phyloP scores from a whole-genome alignment of 2,113 vertebrate genomes.

The Fulmarus glacialis region DNA sequence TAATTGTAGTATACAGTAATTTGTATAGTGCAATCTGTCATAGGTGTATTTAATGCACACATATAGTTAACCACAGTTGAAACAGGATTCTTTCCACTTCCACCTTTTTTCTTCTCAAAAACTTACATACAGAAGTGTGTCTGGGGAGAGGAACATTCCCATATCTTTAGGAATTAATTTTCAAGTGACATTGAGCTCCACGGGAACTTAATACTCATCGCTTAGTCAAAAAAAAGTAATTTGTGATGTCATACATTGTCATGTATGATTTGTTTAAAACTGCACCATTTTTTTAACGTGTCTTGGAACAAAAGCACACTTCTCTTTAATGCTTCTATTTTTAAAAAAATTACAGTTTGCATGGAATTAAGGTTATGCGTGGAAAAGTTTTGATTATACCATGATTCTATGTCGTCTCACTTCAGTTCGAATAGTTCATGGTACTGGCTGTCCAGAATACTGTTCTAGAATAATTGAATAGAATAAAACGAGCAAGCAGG shows the following conservation, averaged over 20 bases:
- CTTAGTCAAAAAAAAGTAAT: not conserved
- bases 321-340: not conserved
- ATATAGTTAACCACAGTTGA: not conserved
- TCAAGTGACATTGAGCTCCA: not conserved
- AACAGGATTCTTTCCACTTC: not conserved
- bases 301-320: not conserved
- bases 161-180: not conserved
- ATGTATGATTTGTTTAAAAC: not conserved
- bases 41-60: not conserved
- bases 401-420: not conserved
- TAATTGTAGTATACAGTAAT: not conserved
- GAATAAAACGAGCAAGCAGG: not conserved
- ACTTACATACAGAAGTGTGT: not conserved
- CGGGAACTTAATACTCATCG: fast-evolving
- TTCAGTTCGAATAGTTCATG: not conserved
- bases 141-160: not conserved
- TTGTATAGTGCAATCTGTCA: not conserved
- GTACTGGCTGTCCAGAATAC: not conserved
- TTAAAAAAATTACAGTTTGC: not conserved
- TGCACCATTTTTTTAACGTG: not conserved
- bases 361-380: not conserved
- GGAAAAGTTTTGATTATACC: not conserved
- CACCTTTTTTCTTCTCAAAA: not conserved
- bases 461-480: not conserved
- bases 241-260: not conserved